Evolutionary conservation across 2,113 vertebrate species (phyloP).

Genomic region (Myocastor coypus): DNA sequence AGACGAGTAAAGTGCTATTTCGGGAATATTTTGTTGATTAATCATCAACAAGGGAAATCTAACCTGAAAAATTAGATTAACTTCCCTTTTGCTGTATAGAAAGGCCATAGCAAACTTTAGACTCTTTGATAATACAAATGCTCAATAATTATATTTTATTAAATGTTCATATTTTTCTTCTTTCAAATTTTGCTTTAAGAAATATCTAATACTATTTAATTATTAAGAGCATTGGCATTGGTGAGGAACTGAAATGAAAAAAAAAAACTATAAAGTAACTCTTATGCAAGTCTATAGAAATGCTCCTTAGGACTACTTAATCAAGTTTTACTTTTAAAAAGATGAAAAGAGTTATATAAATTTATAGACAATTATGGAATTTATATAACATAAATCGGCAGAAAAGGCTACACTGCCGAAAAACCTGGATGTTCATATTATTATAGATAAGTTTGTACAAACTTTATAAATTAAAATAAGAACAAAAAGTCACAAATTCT

Average conservation of each 20-base stretch:
- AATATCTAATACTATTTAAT: neutral
- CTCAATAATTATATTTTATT: neutral
- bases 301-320: neutral
- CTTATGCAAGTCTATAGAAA: neutral
- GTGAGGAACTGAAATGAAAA: conserved; percentile 4
- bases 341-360: neutral
- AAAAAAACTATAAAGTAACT: conserved; percentile 8
- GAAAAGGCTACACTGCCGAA: neutral
- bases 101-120: neutral
- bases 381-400: neutral
- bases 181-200: neutral
- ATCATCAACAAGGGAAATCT: conserved; percentile 48
- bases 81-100: conserved; percentile 31
- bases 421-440: neutral
- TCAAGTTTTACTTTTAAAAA: conserved; percentile 34
- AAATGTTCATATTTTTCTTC: conserved; percentile 20
- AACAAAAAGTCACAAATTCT: neutral
- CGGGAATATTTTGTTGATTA: conserved; percentile 65
- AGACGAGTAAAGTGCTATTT: conserved; percentile 61
- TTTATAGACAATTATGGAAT: conserved; percentile 8
- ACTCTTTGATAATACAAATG: neutral
- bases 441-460: conserved; percentile 10
- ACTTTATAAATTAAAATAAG: neutral
- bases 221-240: conserved; percentile 10
- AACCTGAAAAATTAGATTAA: conserved; percentile 35